Evolutionary conservation across 2,113 vertebrate species (phyloP), one percentile per base, ranked within the genome.

Genomic region (Oryzias curvinotus): DNA sequence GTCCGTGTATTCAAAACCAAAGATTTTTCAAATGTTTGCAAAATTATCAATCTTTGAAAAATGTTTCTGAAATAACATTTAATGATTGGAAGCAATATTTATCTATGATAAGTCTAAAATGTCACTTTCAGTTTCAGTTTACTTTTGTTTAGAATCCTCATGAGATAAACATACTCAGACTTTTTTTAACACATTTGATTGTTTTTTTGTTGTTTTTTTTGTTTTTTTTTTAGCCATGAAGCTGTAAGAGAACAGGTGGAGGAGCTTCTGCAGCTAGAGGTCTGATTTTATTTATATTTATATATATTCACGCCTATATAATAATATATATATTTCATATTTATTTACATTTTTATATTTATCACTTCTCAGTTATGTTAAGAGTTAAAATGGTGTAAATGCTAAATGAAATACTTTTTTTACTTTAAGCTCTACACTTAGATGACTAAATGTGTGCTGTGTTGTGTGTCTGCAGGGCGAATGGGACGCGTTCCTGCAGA

Each of bases 401-500:
- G 36, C 12, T 36, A 10, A 12, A 36, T 36, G 10, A 3, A 36
- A 10, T 36, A 12, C 2, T 36, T 36, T 10, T 5, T 28, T 5
- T 5, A 28, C 1, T 5, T 17, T 44, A 15, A 53, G 2, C 44
- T 15, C 44, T 17, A 3, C 3, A 16, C 5, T 6, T 45, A 1
- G 44, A 15, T n/a, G 26, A 17, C 19, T 46, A 8, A 26, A 4
- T 49, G 26, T n/a, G 4, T 56, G 26, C 55, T 62, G 49, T 46
- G 15, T 15, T 16, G n/a, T 68, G 18, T 57, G 46, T 45, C 13
- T 47, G 25, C 62, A 92, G 91, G 64, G 5, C 0, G 83, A 91
- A 17, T 92, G 91, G 91, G 88, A 92, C 72, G 56, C 69, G 5
- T 91, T 92, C 75, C 83, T 92, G 71, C 57, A 85, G 61, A 42